Base-by-base conservation (phyloP, 30 jellyfish, hydroid and myxozoan genomes). In the Turritopsis dohrnii region DNA sequence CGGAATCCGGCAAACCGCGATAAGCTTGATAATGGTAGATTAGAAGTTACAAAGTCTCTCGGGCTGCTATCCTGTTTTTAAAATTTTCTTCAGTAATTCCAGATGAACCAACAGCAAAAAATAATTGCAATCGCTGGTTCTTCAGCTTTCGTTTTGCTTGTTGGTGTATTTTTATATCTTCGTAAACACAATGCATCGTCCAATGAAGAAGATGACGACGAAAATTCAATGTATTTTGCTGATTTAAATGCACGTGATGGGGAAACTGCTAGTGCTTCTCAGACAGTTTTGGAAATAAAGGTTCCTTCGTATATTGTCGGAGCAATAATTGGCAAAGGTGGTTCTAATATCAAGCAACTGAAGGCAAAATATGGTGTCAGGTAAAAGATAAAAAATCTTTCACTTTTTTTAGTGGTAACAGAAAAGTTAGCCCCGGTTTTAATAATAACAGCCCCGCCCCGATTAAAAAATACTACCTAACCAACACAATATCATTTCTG, bases 261-360 rank as follows among this genome's bases (percentile, higher is more conserved):
- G 30, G 27, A 77, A 5, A 23, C 73, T 29, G 97, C 93, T 19
- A 84, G 90, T 73, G 97, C 96, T 13, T n/a, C 86, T 1, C 94
- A 81, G 28, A 41, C 92, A 16, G 88, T 80, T 17, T 87, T 75
- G 7, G 84, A 52, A 60, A 73, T 90, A 8, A 29, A 69, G 28
- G 97, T 90, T 17, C 97, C 97, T 1, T 79, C 60, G 28, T 72
- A 83, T 83, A 85, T 89, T 71, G 97, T 90, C 72, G 97, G 97
- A 1, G 71, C 87, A 24, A 86, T 90, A 18, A 90, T 90, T 79
- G 97, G 97, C 52, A 86, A 86, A 80, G 95, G 93, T 52, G 97
- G 97, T 18, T 80, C 76, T 74, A 86, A 84, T 83, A 90, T 90
- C 29, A 81, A 79, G 19, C 90, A 86, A 76, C 83, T 90, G 80